Evolutionary conservation across 2,113 vertebrate genomes (phyloP).

Genomic region (zebrafish (Danio rerio)): DNA sequence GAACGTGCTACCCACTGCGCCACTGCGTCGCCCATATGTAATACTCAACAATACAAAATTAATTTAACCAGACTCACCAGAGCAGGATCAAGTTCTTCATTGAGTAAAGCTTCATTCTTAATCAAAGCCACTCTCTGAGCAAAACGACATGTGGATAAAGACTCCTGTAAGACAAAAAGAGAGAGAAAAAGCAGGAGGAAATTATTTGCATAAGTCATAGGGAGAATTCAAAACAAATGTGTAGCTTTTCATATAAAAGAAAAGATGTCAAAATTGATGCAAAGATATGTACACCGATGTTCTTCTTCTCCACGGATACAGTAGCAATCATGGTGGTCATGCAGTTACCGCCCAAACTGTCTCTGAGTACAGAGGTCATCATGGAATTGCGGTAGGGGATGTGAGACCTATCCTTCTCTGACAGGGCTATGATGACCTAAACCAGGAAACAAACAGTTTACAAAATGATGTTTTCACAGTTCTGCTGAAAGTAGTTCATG

Average conservation of each 20-base stretch:
- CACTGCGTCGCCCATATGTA: too few relatives aligned
- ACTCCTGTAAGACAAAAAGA: slow-evolving; percentile 79
- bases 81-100: slow-evolving; percentile 92
- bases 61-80: slow-evolving; percentile 79
- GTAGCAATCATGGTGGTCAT: slow-evolving; percentile 98
- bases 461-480: not conserved
- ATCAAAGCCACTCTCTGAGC: slow-evolving; percentile 94
- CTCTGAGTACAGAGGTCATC: slow-evolving; percentile 96
- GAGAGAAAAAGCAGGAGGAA: not conserved
- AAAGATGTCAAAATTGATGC: not conserved
- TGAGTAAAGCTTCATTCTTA: slow-evolving; percentile 92
- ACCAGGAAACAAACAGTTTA: slow-evolving; percentile 29
- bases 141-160: slow-evolving; percentile 95
- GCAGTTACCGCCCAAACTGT: slow-evolving; percentile 97
- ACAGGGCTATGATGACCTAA: slow-evolving; percentile 95
- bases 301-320: slow-evolving; percentile 86
- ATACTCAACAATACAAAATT: not conserved
- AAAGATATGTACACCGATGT: slow-evolving; percentile 78
- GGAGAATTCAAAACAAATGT: not conserved
- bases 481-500: too few relatives aligned
- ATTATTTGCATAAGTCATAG: not conserved
- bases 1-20: too few relatives aligned
- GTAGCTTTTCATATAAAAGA: not conserved
- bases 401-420: slow-evolving; percentile 90
- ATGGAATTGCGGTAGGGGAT: slow-evolving; percentile 97